Base-by-base conservation (phyloP, 2,113 vertebrate genomes). In the Myotis yumanensis region DNA sequence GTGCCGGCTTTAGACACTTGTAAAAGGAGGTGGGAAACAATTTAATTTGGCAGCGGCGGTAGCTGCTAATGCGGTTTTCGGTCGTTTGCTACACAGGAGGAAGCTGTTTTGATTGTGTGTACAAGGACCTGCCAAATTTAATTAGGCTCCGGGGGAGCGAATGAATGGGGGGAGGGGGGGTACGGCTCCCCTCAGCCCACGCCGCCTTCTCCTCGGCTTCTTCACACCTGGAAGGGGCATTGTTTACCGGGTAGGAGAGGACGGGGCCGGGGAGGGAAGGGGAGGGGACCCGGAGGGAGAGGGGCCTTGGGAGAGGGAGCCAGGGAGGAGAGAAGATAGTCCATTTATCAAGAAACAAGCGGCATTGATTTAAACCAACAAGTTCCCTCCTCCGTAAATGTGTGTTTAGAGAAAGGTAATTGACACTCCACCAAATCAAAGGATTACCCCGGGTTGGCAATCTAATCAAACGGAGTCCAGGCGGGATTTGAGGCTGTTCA, bases 391-490 rank as follows among this genome's bases (percentile, higher is more conserved):
- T 97, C 97, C 96, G 98, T 98, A 97, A 98, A 98, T 98, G 98
- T 98, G 92, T 98, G 98, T 98, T 98, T 98, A 97, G 97, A 98
- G 97, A 98, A 98, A 98, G 97, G 96, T 97, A 98, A 98, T 97
- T 98, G 98, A 98, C 99, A 99, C 99, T 99, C 98, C 98, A 99
- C 98, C 99, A 99, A 99, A 99, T 99, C 98, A 98, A 97, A 98
- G 99, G 99, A 99, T 99, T 99, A 99, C 99, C 98, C 98, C 98
- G 98, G 98, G 98, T 99, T 98, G 98, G 98, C 98, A 98, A 98
- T 99, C 98, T 99, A 99, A 99, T 99, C 99, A 99, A 99, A 99
- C 99, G 99, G 98, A 99, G 98, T 98, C 98, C 99, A 99, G 99
- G 98, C 99, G 98, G 99, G 99, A 99, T 99, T 99, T 98, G 98